Evolutionary conservation across 2,888 invertebrate genomes (phyloP).

Genomic region (Apodemia hepburni): DNA sequence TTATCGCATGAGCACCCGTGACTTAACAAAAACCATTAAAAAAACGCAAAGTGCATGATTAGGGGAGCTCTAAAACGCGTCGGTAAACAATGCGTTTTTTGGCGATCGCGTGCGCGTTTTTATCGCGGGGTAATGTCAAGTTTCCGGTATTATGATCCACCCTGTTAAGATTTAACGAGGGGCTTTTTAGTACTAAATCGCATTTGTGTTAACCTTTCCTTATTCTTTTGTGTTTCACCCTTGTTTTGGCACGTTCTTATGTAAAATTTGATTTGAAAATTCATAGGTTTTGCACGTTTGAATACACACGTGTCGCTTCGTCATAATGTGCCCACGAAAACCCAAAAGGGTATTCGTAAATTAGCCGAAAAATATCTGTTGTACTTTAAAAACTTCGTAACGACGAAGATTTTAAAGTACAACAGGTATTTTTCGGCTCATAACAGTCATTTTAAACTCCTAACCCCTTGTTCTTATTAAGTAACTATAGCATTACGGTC

Average conservation of each 20-base stretch:
- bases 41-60: conserved; percentile 40
- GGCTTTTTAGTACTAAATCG: conserved; percentile 29
- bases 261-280: background rate
- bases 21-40: conserved; percentile 30
- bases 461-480: no score
- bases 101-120: conserved; percentile 58
- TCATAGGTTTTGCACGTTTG: background rate
- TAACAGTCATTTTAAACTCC: no score
- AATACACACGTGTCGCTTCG: no score
- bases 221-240: conserved; percentile 18
- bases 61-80: conserved; percentile 57
- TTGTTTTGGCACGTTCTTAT: conserved; percentile 27
- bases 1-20: conserved; percentile 25
- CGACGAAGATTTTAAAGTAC: no score
- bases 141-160: conserved; percentile 61
- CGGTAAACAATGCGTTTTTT: conserved; percentile 62
- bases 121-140: conserved; percentile 57
- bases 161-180: conserved; percentile 39
- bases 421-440: no score
- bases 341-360: no score
- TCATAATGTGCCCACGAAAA: no score
- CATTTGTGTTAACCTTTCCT: conserved; percentile 18
- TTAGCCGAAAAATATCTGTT: no score
- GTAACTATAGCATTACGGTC: no score
- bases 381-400: no score